Base-by-base conservation (phyloP, 2,888 invertebrate species). In the Caenorhabditis uteleia region DNA sequence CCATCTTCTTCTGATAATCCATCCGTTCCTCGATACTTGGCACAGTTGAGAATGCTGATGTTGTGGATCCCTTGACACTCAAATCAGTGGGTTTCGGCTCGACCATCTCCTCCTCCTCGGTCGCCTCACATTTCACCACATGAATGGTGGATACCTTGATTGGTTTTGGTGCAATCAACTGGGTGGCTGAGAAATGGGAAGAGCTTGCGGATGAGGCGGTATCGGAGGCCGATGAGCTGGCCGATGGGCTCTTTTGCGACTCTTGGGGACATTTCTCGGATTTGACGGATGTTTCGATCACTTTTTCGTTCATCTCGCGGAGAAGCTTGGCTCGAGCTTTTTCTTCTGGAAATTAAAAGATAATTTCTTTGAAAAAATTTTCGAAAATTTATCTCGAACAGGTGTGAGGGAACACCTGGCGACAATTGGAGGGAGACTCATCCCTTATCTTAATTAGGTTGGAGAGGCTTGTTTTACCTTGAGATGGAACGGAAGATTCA, bases 131-230 rank as follows among this genome's bases (percentile, higher is more conserved):
- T 27, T 69, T 69, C 12, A 56, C 36, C 39, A 43, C 18, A 57
- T 25, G n/a, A n/a, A n/a, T n/a, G n/a, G n/a, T n/a, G n/a, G n/a
- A n/a, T n/a, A n/a, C n/a, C n/a, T 67, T 67, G 39, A 72, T 47
- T 4, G 72, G 56, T 20, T 68, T 67, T 12, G 73, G 73, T 20
- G 69, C 69, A 1, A 65, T 65, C 8, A 73, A 47, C 29, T 27
- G 33, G 8, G 39, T 27, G 7, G 31, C 26, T 7, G 65, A 55
- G 34, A 64, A 60, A 34, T 58, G 56, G 7, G 73, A 70, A 3
- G 69, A 62, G 6, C 67, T 57, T 3, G 72, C 68, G 14, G 73
- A 73, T 14, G 73, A 73, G 3, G 73, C 68, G 33, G 73, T 73
- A 40, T 73, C 73, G 16, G 73, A 73, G n/a, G 73, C 73, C 1